Conservation (phyloP, 1,140 invertebrate genomes). For the Drosophila aff. region DNA sequence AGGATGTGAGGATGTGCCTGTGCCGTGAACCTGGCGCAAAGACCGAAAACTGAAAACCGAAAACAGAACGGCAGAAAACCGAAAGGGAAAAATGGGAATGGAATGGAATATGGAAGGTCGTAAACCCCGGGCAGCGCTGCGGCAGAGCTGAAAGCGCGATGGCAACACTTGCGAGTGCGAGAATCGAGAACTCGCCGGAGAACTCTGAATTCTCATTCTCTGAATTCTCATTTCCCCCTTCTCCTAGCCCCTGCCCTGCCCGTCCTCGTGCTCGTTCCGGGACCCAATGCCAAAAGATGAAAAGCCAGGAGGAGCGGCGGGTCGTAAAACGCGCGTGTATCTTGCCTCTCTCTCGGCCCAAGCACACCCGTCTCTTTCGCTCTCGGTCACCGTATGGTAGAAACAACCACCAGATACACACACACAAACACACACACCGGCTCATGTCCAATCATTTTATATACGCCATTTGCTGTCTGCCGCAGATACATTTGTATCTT, state of each 20-base stretch:
- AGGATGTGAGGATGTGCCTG: conserved; percentile 47
- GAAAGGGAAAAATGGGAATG: conserved; percentile 24
- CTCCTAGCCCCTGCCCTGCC: no score
- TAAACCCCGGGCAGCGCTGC: conserved; percentile 64
- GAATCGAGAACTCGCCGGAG: conserved; percentile 44
- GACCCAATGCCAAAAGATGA: conserved; percentile 71
- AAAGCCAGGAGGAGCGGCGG: conserved; percentile 72
- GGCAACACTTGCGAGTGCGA: conserved; percentile 60
- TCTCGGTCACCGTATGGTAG: conserved; percentile 12
- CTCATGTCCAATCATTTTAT: conserved; percentile 82
- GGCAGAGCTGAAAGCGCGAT: conserved; percentile 32
- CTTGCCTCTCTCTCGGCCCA: conserved; percentile 37
- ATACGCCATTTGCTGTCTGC: conserved; percentile 83
- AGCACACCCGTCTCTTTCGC: conserved; percentile 15
- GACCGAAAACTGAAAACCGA: conserved; percentile 20
- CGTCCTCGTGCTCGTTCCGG: conserved; percentile 3
- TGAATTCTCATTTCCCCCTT: conserved; percentile 1
- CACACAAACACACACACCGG: conserved; percentile 24
- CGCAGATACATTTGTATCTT: conserved; percentile 82
- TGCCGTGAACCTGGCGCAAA: conserved; percentile 60
- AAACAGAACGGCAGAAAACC: conserved; percentile 7
- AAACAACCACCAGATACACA: conserved; percentile 66
- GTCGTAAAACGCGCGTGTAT: conserved; percentile 67
- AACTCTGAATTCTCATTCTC: conserved; percentile 28
- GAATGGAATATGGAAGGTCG: conserved; percentile 53